Base-by-base conservation (phyloP, 1,140 invertebrate genomes). In the Drosophila pectinifera region DNA sequence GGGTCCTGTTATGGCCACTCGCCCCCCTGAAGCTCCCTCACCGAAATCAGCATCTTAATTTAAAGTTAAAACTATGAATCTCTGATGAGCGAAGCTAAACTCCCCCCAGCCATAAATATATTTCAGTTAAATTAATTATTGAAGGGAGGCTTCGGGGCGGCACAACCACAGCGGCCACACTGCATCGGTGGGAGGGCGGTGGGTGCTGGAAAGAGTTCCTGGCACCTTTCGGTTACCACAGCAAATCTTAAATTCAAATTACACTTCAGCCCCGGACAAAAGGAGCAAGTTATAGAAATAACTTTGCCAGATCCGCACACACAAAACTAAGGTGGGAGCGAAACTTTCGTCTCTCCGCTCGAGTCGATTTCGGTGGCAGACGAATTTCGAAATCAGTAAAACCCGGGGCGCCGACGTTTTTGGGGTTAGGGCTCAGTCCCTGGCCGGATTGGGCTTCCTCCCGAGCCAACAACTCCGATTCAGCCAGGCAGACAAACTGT, bases 201-300 rank as follows among this genome's bases (percentile, higher is more conserved):
- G n/a, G n/a, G n/a, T n/a, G 18, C 2, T 4, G 31, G 1, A 22
- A 5, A 51, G 49, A 59, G 43, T 73, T 58, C 55, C 39, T 67
- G 48, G 61, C 72, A 88, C 79, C 76, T 88, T 88, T 80, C 63
- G 48, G 77, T 69, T 78, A 59, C 77, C 85, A 58, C 80, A 83
- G 85, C 68, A 89, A 90, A 89, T 89, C 84, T 89, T 89, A 89
- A 89, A 89, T 89, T 89, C 80, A 89, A 89, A 89, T 89, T 89
- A 89, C 85, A 78, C 80, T 84, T 84, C 73, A 80, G 68, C 26
- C 73, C 77, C 77, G 80, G 56, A 83, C 77, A 80, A 88, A 88
- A 74, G 73, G 77, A 88, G 49, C 83, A 88, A 88, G 79, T 88
- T 79, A 73, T 75, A 81, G 82, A 72, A 85, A 86, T 86, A 86